Percentiles rank a stretch among this genome's conserved stretches.
Evolutionary conservation across 2,113 vertebrate genomes (phyloP).

Genomic region (Oncorhynchus tshawytscha): DNA sequence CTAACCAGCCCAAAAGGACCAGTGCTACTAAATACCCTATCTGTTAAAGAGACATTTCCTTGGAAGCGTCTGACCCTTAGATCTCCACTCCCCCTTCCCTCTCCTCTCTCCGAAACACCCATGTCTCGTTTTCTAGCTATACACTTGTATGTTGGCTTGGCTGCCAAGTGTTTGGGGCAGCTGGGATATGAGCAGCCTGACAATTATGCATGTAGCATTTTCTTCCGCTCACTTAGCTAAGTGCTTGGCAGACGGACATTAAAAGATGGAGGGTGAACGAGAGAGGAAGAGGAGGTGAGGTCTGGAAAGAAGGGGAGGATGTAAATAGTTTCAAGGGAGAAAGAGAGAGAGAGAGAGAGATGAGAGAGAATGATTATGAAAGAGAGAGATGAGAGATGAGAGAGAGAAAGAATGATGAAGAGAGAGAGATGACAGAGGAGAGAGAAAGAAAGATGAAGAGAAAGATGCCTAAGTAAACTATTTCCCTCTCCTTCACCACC

Average conservation of each 20-base stretch:
- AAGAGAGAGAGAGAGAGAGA: constrained; percentile 1
- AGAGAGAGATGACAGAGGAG: neutral
- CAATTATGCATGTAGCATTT: constrained; percentile 69
- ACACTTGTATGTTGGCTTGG: constrained; percentile 26
- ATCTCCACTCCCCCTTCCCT: neutral
- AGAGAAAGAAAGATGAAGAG: constrained; percentile 35
- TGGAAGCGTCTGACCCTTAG: neutral
- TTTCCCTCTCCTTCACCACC: neutral
- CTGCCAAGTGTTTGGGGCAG: constrained; percentile 17
- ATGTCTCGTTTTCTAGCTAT: neutral
- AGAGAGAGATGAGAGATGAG: constrained; percentile 2
- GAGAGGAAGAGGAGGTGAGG: neutral
- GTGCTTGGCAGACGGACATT: constrained; percentile 70
- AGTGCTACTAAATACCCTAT: constrained; percentile 3
- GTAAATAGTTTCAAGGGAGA: neutral
- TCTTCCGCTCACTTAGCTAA: constrained; percentile 71
- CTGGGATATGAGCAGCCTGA: constrained; percentile 37
- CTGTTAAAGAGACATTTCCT: constrained; percentile 4
- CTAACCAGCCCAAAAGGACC: neutral
- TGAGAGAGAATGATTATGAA: constrained; percentile 8
- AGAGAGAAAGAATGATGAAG: neutral
- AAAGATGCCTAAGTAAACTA: neutral
- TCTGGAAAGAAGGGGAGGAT: neutral
- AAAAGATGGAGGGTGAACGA: constrained; percentile 62
- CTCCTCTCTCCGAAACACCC: neutral